Base-by-base conservation (phyloP, 92 coral and sea anemone species). In the Pocillopora meandrina region DNA sequence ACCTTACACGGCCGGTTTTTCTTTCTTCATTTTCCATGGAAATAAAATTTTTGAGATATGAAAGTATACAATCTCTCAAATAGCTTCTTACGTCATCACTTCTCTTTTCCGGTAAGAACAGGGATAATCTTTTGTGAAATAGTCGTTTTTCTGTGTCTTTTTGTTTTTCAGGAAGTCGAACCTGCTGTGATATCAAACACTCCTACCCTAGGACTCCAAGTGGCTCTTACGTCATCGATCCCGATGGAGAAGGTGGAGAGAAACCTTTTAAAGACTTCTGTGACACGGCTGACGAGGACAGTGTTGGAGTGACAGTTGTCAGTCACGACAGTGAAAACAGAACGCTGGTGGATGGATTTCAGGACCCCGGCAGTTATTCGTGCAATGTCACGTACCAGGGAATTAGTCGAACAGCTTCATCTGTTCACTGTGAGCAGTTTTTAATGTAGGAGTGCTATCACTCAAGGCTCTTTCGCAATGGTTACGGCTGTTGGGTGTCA, bases 221-320 rank as follows among this genome's bases (percentile, higher is more conserved):
- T 36, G 89, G 89, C 4, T 35, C 71, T 36, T 85, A 61, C 65
- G 19, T 11, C 65, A 61, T 61, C 65, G 19, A 61, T 4, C 65
- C 65, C 5, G 65, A 61, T 61, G 84, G 84, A 1, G 42, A 21
- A 17, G 89, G 89, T 21, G 79, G 74, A 61, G 59, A 16, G 47
- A 10, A 65, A 56, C 67, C 89, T 5, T 78, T 89, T 56, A 42
- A 58, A 5, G 92, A 73, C 36, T 73, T 31, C 74, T 89, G 92
- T 65, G 89, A 89, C 58, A 89, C 78, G 91, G 77, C 81, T 9
- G 83, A 84, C 36, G 83, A 85, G 31, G 68, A 68, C 31, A 77
- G 88, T 26, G 79, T 78, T 20, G 89, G 89, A 21, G 89, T 85
- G 88, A 84, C 89, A 33, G 85, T 78, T 49, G 67, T 89, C 56